Evolutionary conservation across 2,888 invertebrate species (phyloP).

Genomic region (Volucella inflata): DNA sequence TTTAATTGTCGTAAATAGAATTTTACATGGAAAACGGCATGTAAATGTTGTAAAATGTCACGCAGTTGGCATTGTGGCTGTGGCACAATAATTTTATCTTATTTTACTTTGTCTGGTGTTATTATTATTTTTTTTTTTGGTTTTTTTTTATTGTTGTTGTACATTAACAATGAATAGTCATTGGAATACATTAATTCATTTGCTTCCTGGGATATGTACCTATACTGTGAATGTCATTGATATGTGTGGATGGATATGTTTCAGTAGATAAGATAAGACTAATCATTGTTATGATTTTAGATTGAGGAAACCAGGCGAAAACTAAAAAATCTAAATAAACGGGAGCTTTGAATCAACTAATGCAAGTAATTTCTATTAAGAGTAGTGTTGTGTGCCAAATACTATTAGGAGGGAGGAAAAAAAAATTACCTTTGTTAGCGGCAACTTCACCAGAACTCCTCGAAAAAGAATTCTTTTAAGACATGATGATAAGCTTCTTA

Average conservation of each 20-base stretch:
- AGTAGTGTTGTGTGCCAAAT: too few relatives aligned
- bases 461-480: too few relatives aligned
- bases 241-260: slow-evolving; percentile 17
- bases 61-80: slow-evolving; percentile 1
- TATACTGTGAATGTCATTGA: not conserved
- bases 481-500: too few relatives aligned
- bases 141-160: too few relatives aligned
- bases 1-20: slow-evolving; percentile 61
- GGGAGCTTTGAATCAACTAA: too few relatives aligned
- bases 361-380: too few relatives aligned
- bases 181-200: not conserved
- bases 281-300: not conserved
- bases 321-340: not conserved
- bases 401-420: too few relatives aligned
- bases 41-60: slow-evolving; percentile 37
- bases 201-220: slow-evolving; percentile 9
- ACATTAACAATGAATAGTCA: not conserved
- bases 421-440: too few relatives aligned
- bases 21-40: slow-evolving; percentile 59
- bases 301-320: not conserved
- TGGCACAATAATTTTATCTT: slow-evolving; percentile 1
- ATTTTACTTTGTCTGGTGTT: not conserved
- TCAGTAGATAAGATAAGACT: not conserved
- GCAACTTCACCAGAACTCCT: too few relatives aligned
- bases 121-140: not conserved